Base-by-base conservation (phyloP, 2,888 invertebrate species). In the Caenorhabditis becei region DNA sequence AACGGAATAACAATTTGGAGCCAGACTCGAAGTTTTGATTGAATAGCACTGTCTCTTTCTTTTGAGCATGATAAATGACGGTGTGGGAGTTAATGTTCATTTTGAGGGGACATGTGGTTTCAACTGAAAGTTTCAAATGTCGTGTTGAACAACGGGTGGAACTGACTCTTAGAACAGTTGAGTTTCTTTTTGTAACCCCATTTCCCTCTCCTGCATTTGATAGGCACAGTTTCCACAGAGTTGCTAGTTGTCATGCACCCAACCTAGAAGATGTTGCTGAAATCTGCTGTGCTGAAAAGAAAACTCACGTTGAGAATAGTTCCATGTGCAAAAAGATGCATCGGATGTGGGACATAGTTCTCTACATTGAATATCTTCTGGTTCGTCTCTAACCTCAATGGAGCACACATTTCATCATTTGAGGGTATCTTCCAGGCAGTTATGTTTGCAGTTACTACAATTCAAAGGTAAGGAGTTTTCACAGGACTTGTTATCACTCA, bases 1-100 rank as follows among this genome's bases (percentile, higher is more conserved):
- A 90, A 2, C 88, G 86, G 63, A 89, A 90, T 10, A 80, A 66
- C 23, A 90, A 75, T 18, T 77, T 80, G 1, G 88, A 69, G 0
- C 87, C 88, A 18, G 84, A 86, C 83, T 82, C 77, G 59, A 90
- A 90, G 53, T 86, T 77, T 67, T 90, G 88, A 58, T 90, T 90
- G 80, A 90, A 90, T 4, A 88, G 53, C 10, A 90, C 88, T 26
- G 70, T 86, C 61, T 86, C 87, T 26, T 88, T 86, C 37, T 84
- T 82, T 24, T 87, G 81, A 11, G 71, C 82, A 37, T 90, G 86
- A 65, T 85, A 90, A 2, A 86, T 87, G 8, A 83, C 83, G 0
- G 84, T 72, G 11, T 85, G 78, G 4, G 89, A 82, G 24, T 72
- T 80, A 51, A 85, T 80, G 24, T 82, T 74, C 53, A 88, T 82